These are phyloP conservation scores for Andricus quercusramuli DNA, from an alignment of 2,888 invertebrate species.

Conservation along the genomic window DNA sequence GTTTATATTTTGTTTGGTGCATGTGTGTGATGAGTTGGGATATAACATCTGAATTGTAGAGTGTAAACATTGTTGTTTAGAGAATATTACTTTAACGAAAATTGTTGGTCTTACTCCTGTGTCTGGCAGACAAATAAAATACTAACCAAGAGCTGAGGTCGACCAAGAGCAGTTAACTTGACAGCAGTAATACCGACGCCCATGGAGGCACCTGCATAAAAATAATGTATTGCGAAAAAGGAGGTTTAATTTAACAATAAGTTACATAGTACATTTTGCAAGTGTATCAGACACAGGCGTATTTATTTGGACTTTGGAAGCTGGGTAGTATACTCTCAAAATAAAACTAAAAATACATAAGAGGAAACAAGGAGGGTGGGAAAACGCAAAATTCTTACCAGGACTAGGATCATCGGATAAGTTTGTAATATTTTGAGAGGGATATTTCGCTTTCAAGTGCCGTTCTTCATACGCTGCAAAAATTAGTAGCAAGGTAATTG, in stretches of 20 bases:
- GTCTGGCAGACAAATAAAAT: slow-evolving; percentile 33
- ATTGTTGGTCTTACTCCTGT: background rate
- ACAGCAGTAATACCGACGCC: slow-evolving; percentile 98
- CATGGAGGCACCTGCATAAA: slow-evolving; percentile 90
- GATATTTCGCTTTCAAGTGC: background rate
- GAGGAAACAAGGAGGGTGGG: background rate
- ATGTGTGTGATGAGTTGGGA: too few species aligned
- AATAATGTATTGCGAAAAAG: slow-evolving; percentile 16
- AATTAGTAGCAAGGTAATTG: background rate
- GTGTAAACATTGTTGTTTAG: background rate
- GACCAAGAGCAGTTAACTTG: slow-evolving; percentile 97
- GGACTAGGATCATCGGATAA: background rate
- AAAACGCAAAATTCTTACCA: background rate
- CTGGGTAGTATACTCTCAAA: background rate
- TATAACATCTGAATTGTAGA: background rate
- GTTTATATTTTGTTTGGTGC: too few species aligned
- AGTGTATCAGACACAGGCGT: slow-evolving; percentile 15
- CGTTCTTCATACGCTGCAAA: background rate
- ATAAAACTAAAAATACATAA: background rate
- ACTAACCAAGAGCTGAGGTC: slow-evolving; percentile 96
- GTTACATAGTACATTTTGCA: background rate
- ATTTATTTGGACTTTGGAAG: background rate
- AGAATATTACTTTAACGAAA: background rate
- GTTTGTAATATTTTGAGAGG: background rate
- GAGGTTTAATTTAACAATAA: background rate